These are phyloP conservation scores for Micrastur ruficollis DNA, from an alignment of 2,797 vertebrate species.

Conservation along the genomic window DNA sequence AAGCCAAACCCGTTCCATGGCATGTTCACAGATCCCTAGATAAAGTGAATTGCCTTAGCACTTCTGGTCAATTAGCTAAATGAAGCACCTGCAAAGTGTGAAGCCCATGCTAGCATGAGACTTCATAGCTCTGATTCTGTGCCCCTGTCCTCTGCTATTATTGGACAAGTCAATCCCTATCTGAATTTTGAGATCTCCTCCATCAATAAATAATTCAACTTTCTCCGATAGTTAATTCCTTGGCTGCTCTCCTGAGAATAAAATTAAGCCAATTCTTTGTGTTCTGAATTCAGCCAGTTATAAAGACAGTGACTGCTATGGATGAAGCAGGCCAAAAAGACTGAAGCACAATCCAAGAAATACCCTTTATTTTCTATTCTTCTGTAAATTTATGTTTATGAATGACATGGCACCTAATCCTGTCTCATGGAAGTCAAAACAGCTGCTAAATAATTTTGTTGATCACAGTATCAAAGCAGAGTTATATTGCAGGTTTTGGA, in stretches of 20 bases:
- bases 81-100: background rate
- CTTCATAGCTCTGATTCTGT: background rate
- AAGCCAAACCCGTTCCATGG: background rate
- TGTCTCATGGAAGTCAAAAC: background rate
- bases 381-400: background rate
- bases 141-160: background rate
- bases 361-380: background rate
- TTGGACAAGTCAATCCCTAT: background rate
- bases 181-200: background rate
- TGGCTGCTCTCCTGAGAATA: background rate
- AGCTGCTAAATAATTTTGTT: background rate
- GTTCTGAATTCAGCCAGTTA: background rate
- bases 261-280: background rate
- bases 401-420: background rate
- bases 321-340: background rate
- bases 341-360: background rate
- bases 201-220: background rate
- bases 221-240: background rate
- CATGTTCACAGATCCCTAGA: background rate
- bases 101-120: background rate
- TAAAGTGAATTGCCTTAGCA: background rate
- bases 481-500: background rate
- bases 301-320: background rate
- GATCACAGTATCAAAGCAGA: background rate
- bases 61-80: background rate